These are phyloP conservation scores for Camponotus floridanus DNA, from an alignment of 1,140 invertebrate species.

Conservation along the genomic window DNA sequence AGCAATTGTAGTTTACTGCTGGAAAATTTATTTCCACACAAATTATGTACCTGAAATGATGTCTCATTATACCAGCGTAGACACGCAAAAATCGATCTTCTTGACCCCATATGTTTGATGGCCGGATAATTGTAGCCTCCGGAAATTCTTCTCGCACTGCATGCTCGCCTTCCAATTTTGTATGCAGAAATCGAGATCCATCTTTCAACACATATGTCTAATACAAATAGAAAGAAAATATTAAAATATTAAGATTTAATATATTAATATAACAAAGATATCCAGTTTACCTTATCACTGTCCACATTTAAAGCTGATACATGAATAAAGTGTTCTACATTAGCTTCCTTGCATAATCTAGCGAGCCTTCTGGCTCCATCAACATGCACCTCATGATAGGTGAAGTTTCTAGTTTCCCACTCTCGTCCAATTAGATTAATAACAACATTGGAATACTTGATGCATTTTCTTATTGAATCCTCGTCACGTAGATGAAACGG, in stretches of 20 bases:
- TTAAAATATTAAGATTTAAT: neutral
- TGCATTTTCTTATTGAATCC: slow-evolving; percentile 93
- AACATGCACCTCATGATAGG: slow-evolving; percentile 93
- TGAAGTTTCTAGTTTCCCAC: slow-evolving; percentile 96
- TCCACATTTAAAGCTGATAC: slow-evolving; percentile 92
- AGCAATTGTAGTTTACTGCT: neutral
- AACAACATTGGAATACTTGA: slow-evolving; percentile 99
- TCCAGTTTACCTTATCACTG: slow-evolving; percentile 86
- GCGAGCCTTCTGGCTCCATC: slow-evolving; percentile 92
- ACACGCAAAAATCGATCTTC: slow-evolving; percentile 93
- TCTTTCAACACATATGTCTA: slow-evolving; percentile 84
- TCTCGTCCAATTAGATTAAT: slow-evolving; percentile 97
- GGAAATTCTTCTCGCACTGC: slow-evolving; percentile 98
- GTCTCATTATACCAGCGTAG: slow-evolving; percentile 87
- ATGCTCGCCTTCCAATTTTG: slow-evolving; percentile 94
- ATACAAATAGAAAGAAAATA: slow-evolving; percentile 64
- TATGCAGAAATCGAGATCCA: slow-evolving; percentile 90
- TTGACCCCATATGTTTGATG: slow-evolving; percentile 95
- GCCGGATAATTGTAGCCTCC: slow-evolving; percentile 96
- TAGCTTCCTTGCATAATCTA: slow-evolving; percentile 90
- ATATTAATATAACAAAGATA: neutral
- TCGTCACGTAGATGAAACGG: slow-evolving; percentile 95
- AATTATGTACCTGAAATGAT: slow-evolving; percentile 82
- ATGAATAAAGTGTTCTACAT: slow-evolving; percentile 95
- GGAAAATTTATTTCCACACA: neutral